Conservation (phyloP, 2,888 invertebrate species). For the Patella caerulea region DNA sequence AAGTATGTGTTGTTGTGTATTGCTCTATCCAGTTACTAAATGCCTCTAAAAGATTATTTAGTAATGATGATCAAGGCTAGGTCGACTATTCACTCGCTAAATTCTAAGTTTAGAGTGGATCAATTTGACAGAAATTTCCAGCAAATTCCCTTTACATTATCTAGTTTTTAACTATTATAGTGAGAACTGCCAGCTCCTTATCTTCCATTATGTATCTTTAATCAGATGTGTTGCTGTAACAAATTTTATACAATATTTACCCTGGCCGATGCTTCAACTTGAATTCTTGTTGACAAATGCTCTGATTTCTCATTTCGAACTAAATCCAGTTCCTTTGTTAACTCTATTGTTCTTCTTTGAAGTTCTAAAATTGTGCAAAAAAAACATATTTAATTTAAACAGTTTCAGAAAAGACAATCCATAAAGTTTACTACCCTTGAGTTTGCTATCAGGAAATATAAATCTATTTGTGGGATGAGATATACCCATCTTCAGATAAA, state of each 20-base stretch:
- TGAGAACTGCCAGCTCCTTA: no score
- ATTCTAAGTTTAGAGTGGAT: no score
- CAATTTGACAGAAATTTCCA: no score
- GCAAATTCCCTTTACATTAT: no score
- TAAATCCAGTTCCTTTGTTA: slow-evolving; percentile 52
- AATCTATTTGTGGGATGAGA: no score
- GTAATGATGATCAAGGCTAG: no score
- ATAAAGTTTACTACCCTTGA: not conserved
- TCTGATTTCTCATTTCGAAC: slow-evolving; percentile 57
- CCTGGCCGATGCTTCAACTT: slow-evolving; percentile 55
- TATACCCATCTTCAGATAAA: no score
- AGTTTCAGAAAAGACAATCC: not conserved
- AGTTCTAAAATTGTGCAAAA: slow-evolving; percentile 32
- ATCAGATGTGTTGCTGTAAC: not conserved
- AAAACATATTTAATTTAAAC: not conserved
- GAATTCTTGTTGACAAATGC: slow-evolving; percentile 47
- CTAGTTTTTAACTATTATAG: not conserved
- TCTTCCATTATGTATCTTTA: not conserved
- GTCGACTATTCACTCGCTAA: no score
- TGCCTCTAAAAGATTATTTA: no score
- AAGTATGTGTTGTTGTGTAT: no score
- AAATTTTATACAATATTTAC: slow-evolving; percentile 35
- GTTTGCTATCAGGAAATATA: no score
- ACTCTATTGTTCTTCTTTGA: slow-evolving; percentile 42
- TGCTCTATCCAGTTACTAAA: no score